These are phyloP conservation scores for Gryllus bimaculatus DNA, from an alignment of 1,140 invertebrate genomes.

Conservation along the genomic window DNA sequence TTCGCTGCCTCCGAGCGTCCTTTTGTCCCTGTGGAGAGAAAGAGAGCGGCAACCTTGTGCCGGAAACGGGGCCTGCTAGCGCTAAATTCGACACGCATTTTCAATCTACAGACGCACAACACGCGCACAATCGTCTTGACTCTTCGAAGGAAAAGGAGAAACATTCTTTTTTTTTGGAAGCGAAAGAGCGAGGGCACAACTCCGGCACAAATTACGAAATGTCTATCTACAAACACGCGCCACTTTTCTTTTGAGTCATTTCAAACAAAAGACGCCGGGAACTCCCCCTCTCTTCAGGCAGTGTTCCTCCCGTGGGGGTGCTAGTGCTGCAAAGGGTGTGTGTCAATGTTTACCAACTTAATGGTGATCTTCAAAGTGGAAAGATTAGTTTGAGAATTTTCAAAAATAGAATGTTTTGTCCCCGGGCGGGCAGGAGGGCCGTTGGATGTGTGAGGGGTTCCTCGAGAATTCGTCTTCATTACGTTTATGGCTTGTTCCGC, in stretches of 20 bases:
- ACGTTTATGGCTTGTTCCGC: neutral
- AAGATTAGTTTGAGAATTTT: neutral
- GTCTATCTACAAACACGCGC: neutral
- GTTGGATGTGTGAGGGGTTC: neutral
- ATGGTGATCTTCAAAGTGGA: conserved; percentile 4
- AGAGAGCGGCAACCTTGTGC: neutral
- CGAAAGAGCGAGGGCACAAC: neutral
- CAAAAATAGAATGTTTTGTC: conserved; percentile 2
- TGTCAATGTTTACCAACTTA: neutral
- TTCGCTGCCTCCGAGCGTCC: neutral
- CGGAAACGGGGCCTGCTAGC: too few relatives aligned
- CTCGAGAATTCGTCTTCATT: neutral
- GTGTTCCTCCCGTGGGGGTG: too few relatives aligned
- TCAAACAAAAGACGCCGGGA: neutral
- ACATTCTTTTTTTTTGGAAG: neutral
- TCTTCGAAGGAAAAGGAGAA: neutral
- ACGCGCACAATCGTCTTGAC: neutral
- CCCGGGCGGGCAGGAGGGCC: neutral
- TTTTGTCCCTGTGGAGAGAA: neutral
- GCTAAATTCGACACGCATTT: neutral
- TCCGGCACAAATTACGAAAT: neutral
- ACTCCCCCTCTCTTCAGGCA: neutral
- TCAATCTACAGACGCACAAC: neutral
- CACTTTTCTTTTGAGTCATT: conserved; percentile 1
- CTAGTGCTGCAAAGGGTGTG: neutral